Conservation (phyloP, 2,888 invertebrate species). For the Chrysolina oricalcia region DNA sequence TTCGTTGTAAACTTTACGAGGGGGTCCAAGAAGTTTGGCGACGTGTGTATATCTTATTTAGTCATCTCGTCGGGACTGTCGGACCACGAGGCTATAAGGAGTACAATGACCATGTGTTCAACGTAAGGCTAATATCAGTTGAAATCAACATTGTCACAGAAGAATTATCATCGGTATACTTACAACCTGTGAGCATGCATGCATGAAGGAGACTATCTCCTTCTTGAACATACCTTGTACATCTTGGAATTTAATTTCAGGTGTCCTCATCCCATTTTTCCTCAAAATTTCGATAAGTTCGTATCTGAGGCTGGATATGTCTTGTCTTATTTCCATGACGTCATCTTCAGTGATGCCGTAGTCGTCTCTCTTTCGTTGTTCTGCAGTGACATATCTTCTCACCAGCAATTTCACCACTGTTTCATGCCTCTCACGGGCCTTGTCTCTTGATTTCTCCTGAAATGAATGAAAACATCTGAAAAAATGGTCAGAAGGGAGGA, state of each 20-base stretch:
- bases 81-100: no score
- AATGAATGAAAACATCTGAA: constrained; percentile 16
- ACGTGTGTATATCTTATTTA: no score
- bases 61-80: no score
- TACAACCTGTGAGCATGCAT: no score
- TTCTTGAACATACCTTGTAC: constrained; percentile 73
- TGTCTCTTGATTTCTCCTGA: constrained; percentile 83
- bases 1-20: no score
- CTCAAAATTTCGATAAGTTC: constrained; percentile 93
- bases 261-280: constrained; percentile 91
- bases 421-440: constrained; percentile 83
- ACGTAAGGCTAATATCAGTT: no score
- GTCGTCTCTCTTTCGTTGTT: constrained; percentile 91
- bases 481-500: no score
- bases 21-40: no score
- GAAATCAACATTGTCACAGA: no score
- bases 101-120: no score
- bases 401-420: constrained; percentile 91
- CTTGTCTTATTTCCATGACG: constrained; percentile 97
- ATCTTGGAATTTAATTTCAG: constrained; percentile 80
- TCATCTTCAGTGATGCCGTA: constrained; percentile 97
- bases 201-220: no score
- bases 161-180: no score
- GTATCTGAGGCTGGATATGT: constrained; percentile 94
- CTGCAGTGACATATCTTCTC: constrained; percentile 87